These are phyloP conservation scores for Myodes glareolus DNA, from an alignment of 2,113 vertebrate genomes.

Conservation along the genomic window DNA sequence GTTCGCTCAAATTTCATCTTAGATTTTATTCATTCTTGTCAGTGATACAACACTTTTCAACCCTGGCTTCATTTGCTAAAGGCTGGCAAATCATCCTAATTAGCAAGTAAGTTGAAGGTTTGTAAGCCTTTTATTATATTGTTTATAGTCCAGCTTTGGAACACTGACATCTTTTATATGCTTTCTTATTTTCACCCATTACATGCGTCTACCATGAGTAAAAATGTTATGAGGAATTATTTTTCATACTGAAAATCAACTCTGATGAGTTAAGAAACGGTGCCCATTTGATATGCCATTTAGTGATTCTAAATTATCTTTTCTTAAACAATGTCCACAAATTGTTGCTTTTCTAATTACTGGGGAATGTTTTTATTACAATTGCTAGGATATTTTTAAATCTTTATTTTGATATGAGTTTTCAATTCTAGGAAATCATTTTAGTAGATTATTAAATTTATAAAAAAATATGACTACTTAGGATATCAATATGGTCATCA, in stretches of 20 bases:
- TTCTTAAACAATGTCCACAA: constrained; percentile 52
- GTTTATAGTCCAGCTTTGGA: constrained; percentile 72
- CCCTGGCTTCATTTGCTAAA: constrained; percentile 56
- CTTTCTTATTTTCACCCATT: constrained; percentile 79
- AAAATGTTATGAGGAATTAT: constrained; percentile 76
- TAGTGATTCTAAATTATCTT: constrained; percentile 72
- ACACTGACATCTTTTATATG: constrained; percentile 75
- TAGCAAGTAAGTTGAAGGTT: constrained; percentile 73
- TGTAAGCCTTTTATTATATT: constrained; percentile 79
- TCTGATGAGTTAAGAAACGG: constrained; percentile 52
- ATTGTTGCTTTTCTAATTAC: not conserved
- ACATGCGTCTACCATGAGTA: constrained; percentile 72
- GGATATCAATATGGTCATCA: not conserved
- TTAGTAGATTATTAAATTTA: constrained; percentile 24
- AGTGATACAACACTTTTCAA: constrained; percentile 58
- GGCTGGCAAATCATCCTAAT: constrained; percentile 77
- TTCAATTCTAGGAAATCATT: not conserved
- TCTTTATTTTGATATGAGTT: constrained; percentile 24
- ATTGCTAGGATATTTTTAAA: not conserved
- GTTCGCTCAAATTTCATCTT: constrained; percentile 44
- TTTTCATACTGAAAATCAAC: constrained; percentile 81
- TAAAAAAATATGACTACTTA: constrained; percentile 1
- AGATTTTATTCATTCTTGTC: constrained; percentile 32
- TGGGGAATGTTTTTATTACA: not conserved
- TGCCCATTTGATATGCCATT: constrained; percentile 72